Evolutionary conservation across 2,888 invertebrate genomes (phyloP).

Genomic region (Tuta absoluta): DNA sequence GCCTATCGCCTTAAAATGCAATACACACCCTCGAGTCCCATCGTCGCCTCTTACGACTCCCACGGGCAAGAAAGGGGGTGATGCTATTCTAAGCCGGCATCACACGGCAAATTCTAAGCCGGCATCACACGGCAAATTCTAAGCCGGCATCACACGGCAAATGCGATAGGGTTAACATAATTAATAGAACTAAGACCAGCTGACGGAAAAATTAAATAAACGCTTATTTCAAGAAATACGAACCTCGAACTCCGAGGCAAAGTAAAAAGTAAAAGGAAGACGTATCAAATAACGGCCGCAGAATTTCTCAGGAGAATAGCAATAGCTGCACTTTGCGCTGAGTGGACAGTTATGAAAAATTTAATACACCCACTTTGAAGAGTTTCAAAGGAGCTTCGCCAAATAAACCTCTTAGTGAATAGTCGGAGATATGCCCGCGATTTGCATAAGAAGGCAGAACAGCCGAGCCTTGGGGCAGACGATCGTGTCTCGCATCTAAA

Average conservation of each 20-base stretch:
- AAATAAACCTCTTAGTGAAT: constrained; percentile 75
- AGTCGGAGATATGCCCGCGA: constrained; percentile 65
- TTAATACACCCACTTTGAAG: constrained; percentile 67
- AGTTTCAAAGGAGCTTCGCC: constrained; percentile 61
- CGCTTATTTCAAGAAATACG: constrained; percentile 10
- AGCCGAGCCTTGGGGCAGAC: constrained; percentile 57
- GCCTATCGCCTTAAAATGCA: too few relatives aligned
- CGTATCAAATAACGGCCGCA: constrained; percentile 17
- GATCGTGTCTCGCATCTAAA: constrained; percentile 79
- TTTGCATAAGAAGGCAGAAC: constrained; percentile 73
- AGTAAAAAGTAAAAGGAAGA: constrained; percentile 25
- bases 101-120: too few relatives aligned
- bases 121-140: too few relatives aligned
- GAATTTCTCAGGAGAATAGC: constrained; percentile 24
- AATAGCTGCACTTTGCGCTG: constrained; percentile 51
- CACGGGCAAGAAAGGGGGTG: too few relatives aligned
- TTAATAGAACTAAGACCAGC: constrained; percentile 6
- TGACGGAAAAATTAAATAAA: constrained; percentile 7
- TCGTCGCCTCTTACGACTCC: too few relatives aligned
- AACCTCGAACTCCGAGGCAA: not conserved
- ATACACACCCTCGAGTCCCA: too few relatives aligned
- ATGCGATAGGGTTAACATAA: too few relatives aligned
- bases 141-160: too few relatives aligned
- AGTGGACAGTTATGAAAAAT: constrained; percentile 73
- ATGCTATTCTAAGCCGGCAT: too few relatives aligned